Evolutionary conservation across 2,797 vertebrate genomes (phyloP), one percentile per base, ranked within the genome.

Genomic region (Pitangus sulphuratus): DNA sequence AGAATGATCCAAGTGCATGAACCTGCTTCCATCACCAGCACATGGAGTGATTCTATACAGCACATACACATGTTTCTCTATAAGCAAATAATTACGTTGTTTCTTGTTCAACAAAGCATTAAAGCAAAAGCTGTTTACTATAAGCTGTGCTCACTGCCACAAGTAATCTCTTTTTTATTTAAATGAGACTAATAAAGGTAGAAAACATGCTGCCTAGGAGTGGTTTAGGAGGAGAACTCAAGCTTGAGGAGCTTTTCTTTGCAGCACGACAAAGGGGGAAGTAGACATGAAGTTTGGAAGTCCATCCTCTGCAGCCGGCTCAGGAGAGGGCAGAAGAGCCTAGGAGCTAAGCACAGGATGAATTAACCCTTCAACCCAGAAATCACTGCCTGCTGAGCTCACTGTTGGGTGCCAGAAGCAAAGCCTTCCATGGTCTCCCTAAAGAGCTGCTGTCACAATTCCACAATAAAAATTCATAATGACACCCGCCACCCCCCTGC

Each of bases 81-180:
- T 75, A 71, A 91, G 79, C 47, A 78, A 89, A 85, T 65, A 86
- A 87, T 89, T 83, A 80, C 0, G 0, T 28, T 5, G 3, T 37
- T 85, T 84, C 84, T 71, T 78, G 53, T 75, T 91, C 90, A 92
- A 89, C 71, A 94, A 93, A 87, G 88, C 71, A 89, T 79, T 90
- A 62, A 85, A 80, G 53, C 56, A 94, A 91, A 93, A 92, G 45
- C 71, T 84, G 50, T 93, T 92, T 83, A 78, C 60, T 65, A 31
- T 87, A 89, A 81, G 8, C 61, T 58, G 28, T 81, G 30, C 82
- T 89, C 22, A 71, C 39, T 78, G 71, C 76, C 75, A 85, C 8
- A 4, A 89, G 53, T 83, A 80, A 89, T 68, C 11, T 70, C 80
- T 76, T 69, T 87, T 40, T 84, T 15, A 84, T 57, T 80, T 93